A percentile compares a stretch with the other conserved stretches of the same genome.
Conservation (phyloP, 2,888 invertebrate genomes). For the Listrodromus nycthemerus region DNA sequence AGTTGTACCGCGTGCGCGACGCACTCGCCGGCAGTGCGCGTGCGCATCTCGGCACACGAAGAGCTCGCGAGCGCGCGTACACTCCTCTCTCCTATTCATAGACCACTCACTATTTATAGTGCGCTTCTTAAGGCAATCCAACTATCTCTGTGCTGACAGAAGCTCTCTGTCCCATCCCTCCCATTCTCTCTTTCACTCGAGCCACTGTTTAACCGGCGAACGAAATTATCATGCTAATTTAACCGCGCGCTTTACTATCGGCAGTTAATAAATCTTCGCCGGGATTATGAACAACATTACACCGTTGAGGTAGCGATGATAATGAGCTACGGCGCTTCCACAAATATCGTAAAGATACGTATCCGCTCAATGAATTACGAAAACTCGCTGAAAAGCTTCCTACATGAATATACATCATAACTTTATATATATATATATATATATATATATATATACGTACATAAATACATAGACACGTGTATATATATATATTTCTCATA, state of each 20-base stretch:
- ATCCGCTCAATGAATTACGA: background rate
- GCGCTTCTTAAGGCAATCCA: constrained; percentile 66
- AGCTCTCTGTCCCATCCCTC: constrained; percentile 6
- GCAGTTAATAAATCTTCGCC: constrained; percentile 18
- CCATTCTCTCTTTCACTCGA: constrained; percentile 1
- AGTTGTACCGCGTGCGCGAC: constrained; percentile 29
- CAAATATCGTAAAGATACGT: background rate
- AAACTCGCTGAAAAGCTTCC: background rate
- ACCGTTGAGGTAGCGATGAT: constrained; percentile 13
- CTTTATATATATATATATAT: background rate
- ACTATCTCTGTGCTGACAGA: constrained; percentile 59
- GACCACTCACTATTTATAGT: constrained; percentile 68
- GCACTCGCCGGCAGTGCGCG: constrained; percentile 11
- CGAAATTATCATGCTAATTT: constrained; percentile 15
- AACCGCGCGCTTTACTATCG: background rate
- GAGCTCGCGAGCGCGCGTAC: background rate
- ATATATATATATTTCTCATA: background rate
- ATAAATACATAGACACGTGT: background rate
- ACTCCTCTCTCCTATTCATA: constrained; percentile 65
- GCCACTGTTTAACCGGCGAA: background rate
- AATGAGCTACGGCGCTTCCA: background rate
- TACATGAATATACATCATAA: background rate
- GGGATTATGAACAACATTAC: constrained; percentile 13
- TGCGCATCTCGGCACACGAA: constrained; percentile 5
- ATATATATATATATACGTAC: background rate